Evolutionary conservation across 2,113 vertebrate species (phyloP), one percentile per base, ranked within the genome.

Genomic region (Scomber scombrus): DNA sequence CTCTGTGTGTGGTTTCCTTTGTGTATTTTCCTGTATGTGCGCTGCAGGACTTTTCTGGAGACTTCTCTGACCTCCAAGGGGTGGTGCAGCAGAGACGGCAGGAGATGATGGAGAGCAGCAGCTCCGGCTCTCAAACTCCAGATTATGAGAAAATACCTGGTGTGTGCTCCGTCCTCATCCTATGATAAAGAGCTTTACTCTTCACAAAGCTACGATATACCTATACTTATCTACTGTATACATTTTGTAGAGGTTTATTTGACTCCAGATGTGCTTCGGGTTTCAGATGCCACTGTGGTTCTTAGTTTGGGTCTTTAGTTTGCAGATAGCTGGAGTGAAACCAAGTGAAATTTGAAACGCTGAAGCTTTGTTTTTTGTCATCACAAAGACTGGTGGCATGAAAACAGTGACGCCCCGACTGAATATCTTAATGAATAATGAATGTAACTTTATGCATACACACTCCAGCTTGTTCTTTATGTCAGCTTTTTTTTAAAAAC

Each of bases 61-160:
- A 96, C 71, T 97, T 96, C 90, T 95, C 95, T 31, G 96, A 97
- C 92, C 84, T 98, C 23, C 96, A 97, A 60, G 96, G 96, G 47
- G 95, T 96, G 51, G 94, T 97, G 31, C 94, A 83, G 14, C 94
- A 94, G 34, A 90, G 93, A n/a, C 94, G 96, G 63, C 93, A 95
- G 82, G 96, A 96, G 43, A 92, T 97, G 94, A 96, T 95, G 91
- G 97, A 96, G 74, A 97, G 95, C 70, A 99, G 97, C 91, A 98
- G 97, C 70, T 97, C 97, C 16, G 96, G 96, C 0, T 98, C 97
- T 57, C 97, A 97, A 83, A 98, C 97, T 11, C 96, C 97, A 4
- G 97, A 98, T 84, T 94, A 96, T 3, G 96, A 97, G 78, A 96
- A 96, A 87, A 95, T 96, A 18, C 90, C 94, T 71, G 96, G 97